Percentiles rank a stretch among this genome's conserved stretches.
These are phyloP conservation scores for Falco cherrug DNA, from an alignment of 2,797 vertebrate species.

Conservation along the genomic window DNA sequence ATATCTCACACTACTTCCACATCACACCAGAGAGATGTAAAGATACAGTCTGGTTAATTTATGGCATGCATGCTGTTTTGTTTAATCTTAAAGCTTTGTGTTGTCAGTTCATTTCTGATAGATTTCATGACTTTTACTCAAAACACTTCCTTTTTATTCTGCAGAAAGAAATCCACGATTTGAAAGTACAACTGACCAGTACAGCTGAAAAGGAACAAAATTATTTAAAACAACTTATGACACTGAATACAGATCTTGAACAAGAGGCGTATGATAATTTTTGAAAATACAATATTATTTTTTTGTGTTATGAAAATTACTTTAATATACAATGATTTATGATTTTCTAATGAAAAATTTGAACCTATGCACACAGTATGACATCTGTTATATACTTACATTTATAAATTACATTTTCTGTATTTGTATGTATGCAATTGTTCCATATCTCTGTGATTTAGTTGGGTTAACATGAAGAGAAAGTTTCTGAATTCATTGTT, in stretches of 20 bases:
- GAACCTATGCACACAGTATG: background rate
- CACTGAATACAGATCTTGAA: constrained; percentile 75
- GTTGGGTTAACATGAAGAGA: background rate
- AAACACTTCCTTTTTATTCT: constrained; percentile 26
- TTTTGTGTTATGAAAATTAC: background rate
- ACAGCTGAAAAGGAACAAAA: constrained; percentile 79
- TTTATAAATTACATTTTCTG: background rate
- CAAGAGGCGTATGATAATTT: constrained; percentile 67
- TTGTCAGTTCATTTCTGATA: background rate
- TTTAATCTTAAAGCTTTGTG: background rate
- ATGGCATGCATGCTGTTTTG: background rate
- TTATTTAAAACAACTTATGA: constrained; percentile 71
- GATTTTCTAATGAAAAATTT: background rate
- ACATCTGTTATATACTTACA: background rate
- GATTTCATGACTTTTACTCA: background rate
- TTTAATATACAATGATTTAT: background rate
- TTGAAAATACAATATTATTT: background rate
- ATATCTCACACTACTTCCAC: background rate
- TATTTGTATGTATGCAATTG: background rate
- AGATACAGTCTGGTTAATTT: background rate
- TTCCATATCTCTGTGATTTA: background rate
- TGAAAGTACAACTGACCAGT: constrained; percentile 77
- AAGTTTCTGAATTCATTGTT: background rate
- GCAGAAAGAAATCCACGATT: constrained; percentile 79
- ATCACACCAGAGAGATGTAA: background rate